A percentile compares a stretch with the other conserved stretches of the same genome.
Evolutionary conservation across 2,888 invertebrate genomes (phyloP).

Genomic region (Biston stratarius): DNA sequence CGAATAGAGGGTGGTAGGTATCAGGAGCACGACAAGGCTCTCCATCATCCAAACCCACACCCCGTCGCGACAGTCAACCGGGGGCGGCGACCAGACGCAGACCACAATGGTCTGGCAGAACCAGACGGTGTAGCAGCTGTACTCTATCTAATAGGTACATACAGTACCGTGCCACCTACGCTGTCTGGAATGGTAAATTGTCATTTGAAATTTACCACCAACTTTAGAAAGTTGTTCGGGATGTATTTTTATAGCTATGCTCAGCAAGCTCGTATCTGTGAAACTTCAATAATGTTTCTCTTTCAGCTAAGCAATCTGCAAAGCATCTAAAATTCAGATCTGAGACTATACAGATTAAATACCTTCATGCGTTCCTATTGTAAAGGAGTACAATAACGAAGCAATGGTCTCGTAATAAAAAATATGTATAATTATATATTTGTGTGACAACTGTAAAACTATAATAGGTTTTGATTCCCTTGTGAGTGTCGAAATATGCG

Average conservation of each 20-base stretch:
- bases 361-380: too few relatives aligned
- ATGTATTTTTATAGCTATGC: background rate
- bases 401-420: too few relatives aligned
- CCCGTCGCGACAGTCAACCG: slow-evolving; percentile 26
- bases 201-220: slow-evolving; percentile 12
- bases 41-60: slow-evolving; percentile 12
- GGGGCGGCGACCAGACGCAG: slow-evolving; percentile 38
- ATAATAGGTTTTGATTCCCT: too few relatives aligned
- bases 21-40: slow-evolving; percentile 8
- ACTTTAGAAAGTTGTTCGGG: background rate
- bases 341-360: too few relatives aligned
- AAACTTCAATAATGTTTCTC: background rate
- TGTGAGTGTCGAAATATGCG: too few relatives aligned
- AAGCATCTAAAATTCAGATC: background rate
- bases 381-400: too few relatives aligned
- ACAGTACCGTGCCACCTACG: slow-evolving; percentile 21
- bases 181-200: slow-evolving; percentile 36
- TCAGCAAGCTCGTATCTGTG: background rate
- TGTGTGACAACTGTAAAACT: too few relatives aligned
- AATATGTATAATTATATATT: too few relatives aligned
- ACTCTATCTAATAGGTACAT: slow-evolving; percentile 31
- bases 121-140: slow-evolving; percentile 21
- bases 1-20: background rate
- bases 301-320: too few relatives aligned
- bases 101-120: slow-evolving; percentile 32